Evolutionary conservation across 1,140 invertebrate genomes (phyloP), one percentile per base, ranked within the genome.

Genomic region (Cotesia chilonis): DNA sequence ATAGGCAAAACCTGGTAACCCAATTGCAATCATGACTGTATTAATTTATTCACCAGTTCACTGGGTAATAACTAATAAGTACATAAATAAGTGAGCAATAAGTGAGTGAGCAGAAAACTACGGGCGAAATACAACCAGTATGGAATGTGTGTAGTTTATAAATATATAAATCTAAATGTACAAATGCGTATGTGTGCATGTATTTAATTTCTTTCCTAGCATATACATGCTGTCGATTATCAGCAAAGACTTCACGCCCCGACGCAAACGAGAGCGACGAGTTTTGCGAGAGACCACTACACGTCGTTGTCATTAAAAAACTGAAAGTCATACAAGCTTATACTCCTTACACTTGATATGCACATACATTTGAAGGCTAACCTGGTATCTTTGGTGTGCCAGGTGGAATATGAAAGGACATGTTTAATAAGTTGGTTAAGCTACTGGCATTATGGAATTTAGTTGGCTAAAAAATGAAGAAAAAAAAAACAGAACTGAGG

Each of bases 141-240:
- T 14, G 54, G 12, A 55, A 55, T 55, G 17, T 55, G n/a, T 55
- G 12, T 5, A 5, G n/a, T 10, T 47, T 47, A 47, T 47, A 10
- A 6, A 47, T 9, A 47, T 47, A 47, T 47, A 47, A 28, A 28
- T 28, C 28, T 28, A 28, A 28, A 28, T 28, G 28, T 28, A 28
- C 1, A 28, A 28, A 28, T 28, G 28, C 28, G 9, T 52, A 12
- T 7, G 51, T 52, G 9, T 12, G 9, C 51, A 28, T 28, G 28
- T 28, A 28, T 28, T 52, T 52, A 12, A 52, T n/a, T 28, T 28
- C 28, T 28, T 28, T 28, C 28, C 28, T 28, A 28, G 28, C 41
- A 63, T 75, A 78, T 68, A 74, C 72, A 80, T 79, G 76, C 75
- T 76, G 69, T 79, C 70, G 77, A 74, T 79, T 83, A 81, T 80